Percentiles rank a stretch among this genome's conserved stretches.
Conservation (phyloP, 2,888 invertebrate species). For the Hirtodrosophila cameraria region DNA sequence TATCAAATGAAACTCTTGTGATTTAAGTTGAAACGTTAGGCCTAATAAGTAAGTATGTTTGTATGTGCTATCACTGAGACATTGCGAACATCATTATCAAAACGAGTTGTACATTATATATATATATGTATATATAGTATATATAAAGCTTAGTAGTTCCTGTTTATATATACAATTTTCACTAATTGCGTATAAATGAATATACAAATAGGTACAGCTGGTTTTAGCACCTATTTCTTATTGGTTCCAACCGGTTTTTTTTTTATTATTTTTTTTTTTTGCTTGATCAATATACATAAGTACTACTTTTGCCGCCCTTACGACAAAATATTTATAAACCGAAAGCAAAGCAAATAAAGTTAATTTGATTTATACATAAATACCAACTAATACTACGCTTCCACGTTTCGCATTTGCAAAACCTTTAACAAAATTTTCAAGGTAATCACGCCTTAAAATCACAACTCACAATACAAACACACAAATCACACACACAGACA, state of each 20-base stretch:
- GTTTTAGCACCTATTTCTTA: conserved; percentile 26
- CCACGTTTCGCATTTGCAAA: conserved; percentile 21
- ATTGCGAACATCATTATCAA: conserved; percentile 21
- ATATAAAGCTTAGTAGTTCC: neutral
- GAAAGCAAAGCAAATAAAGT: conserved; percentile 21
- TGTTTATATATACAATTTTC: conserved; percentile 5
- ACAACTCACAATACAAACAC: neutral
- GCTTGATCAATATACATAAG: conserved; percentile 7
- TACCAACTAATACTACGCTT: conserved; percentile 24
- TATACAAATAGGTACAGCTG: conserved; percentile 32
- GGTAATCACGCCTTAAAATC: conserved; percentile 2
- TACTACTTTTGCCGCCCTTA: conserved; percentile 16
- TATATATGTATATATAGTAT: conserved; percentile 4
- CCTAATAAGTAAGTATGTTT: conserved; percentile 6
- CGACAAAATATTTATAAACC: too few species aligned
- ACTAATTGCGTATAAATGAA: conserved; percentile 4
- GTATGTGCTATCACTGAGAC: conserved; percentile 16
- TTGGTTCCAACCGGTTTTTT: conserved; percentile 44
- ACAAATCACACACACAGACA: neutral
- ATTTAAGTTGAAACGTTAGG: conserved; percentile 19
- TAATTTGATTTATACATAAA: conserved; percentile 29
- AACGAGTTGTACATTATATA: conserved; percentile 10
- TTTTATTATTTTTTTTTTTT: conserved; percentile 21
- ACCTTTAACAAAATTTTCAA: conserved; percentile 42
- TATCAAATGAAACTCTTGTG: conserved; percentile 35